Conservation (phyloP, 2,888 invertebrate genomes). For the Thymelicus acteon region DNA sequence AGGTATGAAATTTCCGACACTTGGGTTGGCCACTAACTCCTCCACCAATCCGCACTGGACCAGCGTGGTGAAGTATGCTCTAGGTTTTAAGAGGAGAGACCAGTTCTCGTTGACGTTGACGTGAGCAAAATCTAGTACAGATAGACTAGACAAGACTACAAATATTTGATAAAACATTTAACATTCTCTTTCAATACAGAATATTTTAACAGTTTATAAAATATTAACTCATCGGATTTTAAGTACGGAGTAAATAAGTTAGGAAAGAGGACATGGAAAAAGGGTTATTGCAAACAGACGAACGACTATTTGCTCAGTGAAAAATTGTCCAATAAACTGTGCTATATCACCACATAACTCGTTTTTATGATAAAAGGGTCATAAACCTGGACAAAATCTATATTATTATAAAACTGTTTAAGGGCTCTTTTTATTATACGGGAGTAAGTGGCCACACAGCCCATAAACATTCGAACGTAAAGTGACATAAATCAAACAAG, state of each 20-base stretch:
- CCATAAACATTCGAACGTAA: conserved; percentile 1
- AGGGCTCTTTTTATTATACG: conserved; percentile 1
- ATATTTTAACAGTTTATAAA: background rate
- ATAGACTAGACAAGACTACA: background rate
- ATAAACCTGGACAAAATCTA: conserved; percentile 15
- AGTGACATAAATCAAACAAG: background rate
- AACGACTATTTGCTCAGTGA: conserved; percentile 10
- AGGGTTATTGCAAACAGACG: background rate
- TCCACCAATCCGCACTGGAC: no score
- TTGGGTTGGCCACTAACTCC: no score
- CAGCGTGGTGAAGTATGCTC: no score
- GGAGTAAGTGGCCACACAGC: background rate
- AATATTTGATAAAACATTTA: background rate
- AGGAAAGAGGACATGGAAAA: background rate
- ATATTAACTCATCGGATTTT: background rate
- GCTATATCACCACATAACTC: conserved; percentile 13
- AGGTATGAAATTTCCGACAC: no score
- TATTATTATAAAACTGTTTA: conserved; percentile 9
- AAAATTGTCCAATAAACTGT: conserved; percentile 10
- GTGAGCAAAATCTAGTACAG: background rate
- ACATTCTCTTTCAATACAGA: background rate
- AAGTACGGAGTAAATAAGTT: conserved; percentile 4
- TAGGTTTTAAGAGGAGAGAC: no score
- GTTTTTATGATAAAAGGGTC: conserved; percentile 16
- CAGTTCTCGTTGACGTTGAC: no score